Base-by-base conservation (phyloP, 2,888 invertebrate genomes). In the Chalcis sispes region DNA sequence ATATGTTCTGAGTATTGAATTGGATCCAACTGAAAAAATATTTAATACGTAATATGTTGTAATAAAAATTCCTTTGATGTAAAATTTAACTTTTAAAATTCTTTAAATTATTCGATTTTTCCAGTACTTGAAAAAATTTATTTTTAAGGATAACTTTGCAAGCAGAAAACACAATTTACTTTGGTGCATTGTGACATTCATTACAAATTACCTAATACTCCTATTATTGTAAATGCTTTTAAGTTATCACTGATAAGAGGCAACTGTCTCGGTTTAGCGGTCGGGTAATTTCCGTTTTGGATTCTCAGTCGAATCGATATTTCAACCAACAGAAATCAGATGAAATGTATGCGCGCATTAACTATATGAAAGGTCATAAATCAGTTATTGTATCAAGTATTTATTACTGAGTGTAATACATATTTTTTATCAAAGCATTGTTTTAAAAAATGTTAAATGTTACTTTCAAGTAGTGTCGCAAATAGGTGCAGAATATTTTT, bases 221-320 rank as follows among this genome's bases (percentile, higher is more conserved):
- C 58, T 32, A 52, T 40, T 48, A 67, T 75, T 64, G 50, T 56
- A 75, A 75, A 40, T 40, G 42, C 75, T 70, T 75, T 75, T 50
- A 70, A 56, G 58, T 64, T 58, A 64, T 50, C 50, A 70, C 58
- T 64, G 64, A 75, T 58, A 70, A 75, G 50, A 56, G 29, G 23
- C 64, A 58, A n/a, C 42, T 58, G 64, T 40, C 10, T 58, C 58
- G 75, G 64, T 64, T 58, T 58, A 58, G 32, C 29, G 40, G 50
- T n/a, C 56, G 46, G 58, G 46, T 75, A 75, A 75, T 75, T 69
- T 75, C 70, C 75, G 69, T 56, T 65, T 75, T 70, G 69, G 50
- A 58, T 64, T 36, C 70, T 58, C 56, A 48, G 36, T 27, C 36
- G 23, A 62, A 75, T 75, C 75, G 50, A 75, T 70, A 64, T 64